A percentile compares a stretch with the other conserved stretches of the same genome.
phyloP scores from a whole-genome alignment of 2,797 vertebrate genomes.

The Platalea minor region DNA sequence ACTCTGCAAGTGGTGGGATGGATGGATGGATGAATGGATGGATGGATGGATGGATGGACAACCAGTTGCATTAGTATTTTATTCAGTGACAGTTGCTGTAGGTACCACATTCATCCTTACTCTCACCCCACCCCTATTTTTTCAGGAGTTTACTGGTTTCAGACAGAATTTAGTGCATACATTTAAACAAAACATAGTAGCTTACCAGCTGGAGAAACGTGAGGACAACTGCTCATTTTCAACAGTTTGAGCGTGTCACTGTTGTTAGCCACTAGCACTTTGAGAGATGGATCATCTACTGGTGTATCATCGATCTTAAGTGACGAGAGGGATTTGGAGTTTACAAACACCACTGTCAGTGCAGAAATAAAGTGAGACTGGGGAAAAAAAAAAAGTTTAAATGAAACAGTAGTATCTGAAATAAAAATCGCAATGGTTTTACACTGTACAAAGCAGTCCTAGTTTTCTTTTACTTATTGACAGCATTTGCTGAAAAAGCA shows the following conservation, averaged over 20 bases:
- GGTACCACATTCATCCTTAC: neutral
- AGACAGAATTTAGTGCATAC: neutral
- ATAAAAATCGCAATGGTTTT: neutral
- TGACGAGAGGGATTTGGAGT: constrained; percentile 96
- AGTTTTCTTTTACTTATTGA: neutral
- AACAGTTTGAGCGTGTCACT: constrained; percentile 93
- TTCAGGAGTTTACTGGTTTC: neutral
- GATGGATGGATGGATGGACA: neutral
- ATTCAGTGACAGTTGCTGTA: neutral
- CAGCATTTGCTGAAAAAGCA: neutral
- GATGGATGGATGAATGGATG: neutral
- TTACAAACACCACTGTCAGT: constrained; percentile 97
- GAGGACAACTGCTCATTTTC: constrained; percentile 99
- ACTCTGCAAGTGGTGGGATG: neutral
- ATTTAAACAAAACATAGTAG: neutral
- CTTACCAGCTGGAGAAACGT: constrained; percentile 96
- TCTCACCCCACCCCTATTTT: neutral
- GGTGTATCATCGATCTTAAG: constrained; percentile 98
- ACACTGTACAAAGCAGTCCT: neutral
- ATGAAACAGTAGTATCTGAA: neutral
- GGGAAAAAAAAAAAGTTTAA: neutral
- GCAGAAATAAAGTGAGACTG: constrained; percentile 99
- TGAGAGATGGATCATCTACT: constrained; percentile 96
- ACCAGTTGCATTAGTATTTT: neutral
- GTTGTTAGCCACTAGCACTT: constrained; percentile 95